These are phyloP conservation scores for Epicauta chinensis DNA, from an alignment of 1,140 invertebrate species.

Conservation along the genomic window DNA sequence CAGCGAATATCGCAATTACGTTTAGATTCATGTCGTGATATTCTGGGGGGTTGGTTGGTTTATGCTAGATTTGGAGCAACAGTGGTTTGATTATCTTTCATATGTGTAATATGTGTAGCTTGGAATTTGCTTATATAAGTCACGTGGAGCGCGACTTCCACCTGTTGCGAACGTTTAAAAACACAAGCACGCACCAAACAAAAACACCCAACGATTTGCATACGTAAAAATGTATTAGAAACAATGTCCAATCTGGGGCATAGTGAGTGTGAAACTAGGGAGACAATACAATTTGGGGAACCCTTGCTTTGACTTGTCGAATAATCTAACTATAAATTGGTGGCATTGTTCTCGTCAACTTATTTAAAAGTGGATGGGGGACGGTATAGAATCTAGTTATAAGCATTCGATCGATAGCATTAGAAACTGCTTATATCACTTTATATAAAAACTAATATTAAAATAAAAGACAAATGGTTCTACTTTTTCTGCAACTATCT, in stretches of 20 bases:
- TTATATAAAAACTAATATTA: neutral
- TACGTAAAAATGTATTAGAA: constrained; percentile 13
- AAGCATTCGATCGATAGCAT: neutral
- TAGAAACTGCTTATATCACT: neutral
- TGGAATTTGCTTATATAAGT: neutral
- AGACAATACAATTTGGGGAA: constrained; percentile 17
- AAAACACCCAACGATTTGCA: neutral
- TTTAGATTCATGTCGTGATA: neutral
- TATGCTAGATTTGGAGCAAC: neutral
- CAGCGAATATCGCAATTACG: neutral
- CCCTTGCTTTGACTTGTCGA: constrained; percentile 26
- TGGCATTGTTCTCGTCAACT: constrained; percentile 20
- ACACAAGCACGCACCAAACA: neutral
- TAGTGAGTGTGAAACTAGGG: neutral
- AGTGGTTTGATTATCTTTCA: neutral
- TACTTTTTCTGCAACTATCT: neutral
- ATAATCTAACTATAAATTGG: constrained; percentile 29
- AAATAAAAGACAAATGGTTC: neutral
- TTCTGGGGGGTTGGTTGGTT: neutral
- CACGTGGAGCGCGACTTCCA: neutral
- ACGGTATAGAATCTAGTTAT: neutral
- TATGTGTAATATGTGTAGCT: neutral
- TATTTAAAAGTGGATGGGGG: neutral
- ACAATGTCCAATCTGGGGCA: constrained; percentile 26
- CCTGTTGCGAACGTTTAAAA: neutral